phyloP scores from a whole-genome alignment of 37 sponge, comb jelly and placozoan genomes.

The Amphimedon queenslandica region DNA sequence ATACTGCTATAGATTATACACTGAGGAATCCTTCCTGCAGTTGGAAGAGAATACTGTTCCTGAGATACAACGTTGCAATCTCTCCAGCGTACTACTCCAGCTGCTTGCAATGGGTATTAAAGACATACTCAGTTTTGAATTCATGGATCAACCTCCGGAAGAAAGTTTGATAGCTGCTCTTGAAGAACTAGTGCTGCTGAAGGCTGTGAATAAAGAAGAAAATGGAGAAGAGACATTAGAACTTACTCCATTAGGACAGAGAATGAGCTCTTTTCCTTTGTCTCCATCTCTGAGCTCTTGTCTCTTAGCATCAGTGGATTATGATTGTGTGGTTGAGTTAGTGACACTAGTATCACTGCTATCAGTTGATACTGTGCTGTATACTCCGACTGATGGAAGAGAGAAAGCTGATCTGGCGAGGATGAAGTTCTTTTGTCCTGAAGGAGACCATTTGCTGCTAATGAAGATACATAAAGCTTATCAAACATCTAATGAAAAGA shows the following conservation, averaged over 20 bases:
- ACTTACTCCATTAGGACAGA: conserved; percentile 71
- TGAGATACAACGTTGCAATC: conserved; percentile 90
- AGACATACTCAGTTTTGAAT: conserved; percentile 85
- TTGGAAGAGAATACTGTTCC: conserved; percentile 73
- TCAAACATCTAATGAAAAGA: conserved; percentile 71
- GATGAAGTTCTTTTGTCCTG: conserved; percentile 60
- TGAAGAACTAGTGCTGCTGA: conserved; percentile 68
- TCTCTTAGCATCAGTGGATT: conserved; percentile 41
- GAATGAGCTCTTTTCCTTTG: conserved; percentile 81
- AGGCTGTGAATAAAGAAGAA: conserved; percentile 56
- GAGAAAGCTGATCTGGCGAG: conserved; percentile 52
- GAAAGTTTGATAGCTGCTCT: conserved; percentile 69
- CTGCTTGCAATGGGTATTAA: conserved; percentile 78
- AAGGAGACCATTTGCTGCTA: conserved; percentile 88
- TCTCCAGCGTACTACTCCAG: conserved; percentile 74
- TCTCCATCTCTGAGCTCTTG: conserved; percentile 69
- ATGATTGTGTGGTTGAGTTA: conserved; percentile 64
- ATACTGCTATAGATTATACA: conserved; percentile 85
- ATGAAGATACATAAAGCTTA: conserved; percentile 72
- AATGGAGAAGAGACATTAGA: too few relatives aligned
- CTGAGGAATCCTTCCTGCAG: conserved; percentile 69
- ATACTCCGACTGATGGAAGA: conserved; percentile 70
- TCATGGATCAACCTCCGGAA: conserved; percentile 80
- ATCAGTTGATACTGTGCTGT: conserved; percentile 85
- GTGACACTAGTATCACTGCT: conserved; percentile 80